Evolutionary conservation across 2,888 invertebrate genomes (phyloP).

Genomic region (Gortyna flavago): DNA sequence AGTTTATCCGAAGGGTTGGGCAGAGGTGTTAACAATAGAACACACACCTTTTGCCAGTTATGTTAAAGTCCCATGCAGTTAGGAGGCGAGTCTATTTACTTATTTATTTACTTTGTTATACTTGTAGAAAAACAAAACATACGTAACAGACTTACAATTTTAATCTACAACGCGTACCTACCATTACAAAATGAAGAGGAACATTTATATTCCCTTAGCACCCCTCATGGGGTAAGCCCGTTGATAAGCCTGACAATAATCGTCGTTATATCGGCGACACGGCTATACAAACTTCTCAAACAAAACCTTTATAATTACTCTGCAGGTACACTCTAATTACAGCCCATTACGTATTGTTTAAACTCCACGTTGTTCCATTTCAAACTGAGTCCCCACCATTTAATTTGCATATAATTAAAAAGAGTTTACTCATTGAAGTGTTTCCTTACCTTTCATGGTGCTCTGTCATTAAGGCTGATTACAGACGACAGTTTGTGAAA

Average conservation of each 20-base stretch:
- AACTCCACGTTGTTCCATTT: slow-evolving; percentile 32
- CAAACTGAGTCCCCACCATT: slow-evolving; percentile 49
- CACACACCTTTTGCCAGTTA: too few species aligned
- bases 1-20: too few species aligned
- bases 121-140: background rate
- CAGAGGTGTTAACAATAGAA: too few species aligned
- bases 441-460: slow-evolving; percentile 31
- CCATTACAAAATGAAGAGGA: slow-evolving; percentile 2
- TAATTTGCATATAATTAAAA: slow-evolving; percentile 78
- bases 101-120: background rate
- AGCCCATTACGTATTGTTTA: slow-evolving; percentile 43
- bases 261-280: slow-evolving; percentile 40
- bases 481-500: slow-evolving; percentile 25
- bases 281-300: slow-evolving; percentile 50
- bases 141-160: background rate
- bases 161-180: slow-evolving; percentile 11
- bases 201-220: slow-evolving; percentile 36
- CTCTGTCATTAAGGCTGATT: slow-evolving; percentile 45
- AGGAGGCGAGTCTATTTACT: background rate
- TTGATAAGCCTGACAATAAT: slow-evolving; percentile 19
- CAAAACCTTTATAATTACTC: slow-evolving; percentile 54
- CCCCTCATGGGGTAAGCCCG: background rate
- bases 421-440: slow-evolving; percentile 64
- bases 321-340: slow-evolving; percentile 49
- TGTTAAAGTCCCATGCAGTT: too few species aligned